Percentiles rank a stretch among this genome's conserved stretches.
Conservation (phyloP, 2,888 invertebrate species). For the Deroplatys truncata region DNA sequence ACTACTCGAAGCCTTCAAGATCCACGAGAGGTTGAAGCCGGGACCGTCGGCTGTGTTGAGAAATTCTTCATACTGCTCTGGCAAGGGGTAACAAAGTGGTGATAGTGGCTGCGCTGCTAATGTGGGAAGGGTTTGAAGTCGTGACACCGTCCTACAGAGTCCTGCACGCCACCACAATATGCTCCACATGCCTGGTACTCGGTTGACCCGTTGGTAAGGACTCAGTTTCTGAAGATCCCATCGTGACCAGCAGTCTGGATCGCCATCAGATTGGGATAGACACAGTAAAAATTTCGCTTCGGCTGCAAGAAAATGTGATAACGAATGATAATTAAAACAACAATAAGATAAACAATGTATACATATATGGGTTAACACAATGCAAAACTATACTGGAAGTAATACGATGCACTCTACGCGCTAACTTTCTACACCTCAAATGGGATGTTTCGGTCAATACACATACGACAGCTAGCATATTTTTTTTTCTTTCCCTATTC, state of each 20-base stretch:
- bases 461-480: no score
- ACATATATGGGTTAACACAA: no score
- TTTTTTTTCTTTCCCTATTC: background rate
- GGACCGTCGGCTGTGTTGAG: conserved; percentile 36
- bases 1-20: conserved; percentile 16
- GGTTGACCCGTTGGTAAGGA: conserved; percentile 32
- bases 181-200: conserved; percentile 34
- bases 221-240: background rate
- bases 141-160: conserved; percentile 32
- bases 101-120: background rate
- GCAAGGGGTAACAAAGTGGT: conserved; percentile 38
- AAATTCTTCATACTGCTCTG: conserved; percentile 37
- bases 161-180: conserved; percentile 34
- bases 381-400: no score
- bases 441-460: no score
- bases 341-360: background rate
- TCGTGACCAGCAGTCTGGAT: background rate
- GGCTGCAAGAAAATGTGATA: background rate
- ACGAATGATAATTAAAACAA: background rate
- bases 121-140: background rate
- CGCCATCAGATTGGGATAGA: background rate
- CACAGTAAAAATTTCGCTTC: background rate
- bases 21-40: conserved; percentile 24
- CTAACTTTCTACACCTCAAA: no score
- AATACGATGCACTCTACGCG: background rate